Percentiles rank a stretch among this genome's conserved stretches.
Evolutionary conservation across 1,140 invertebrate species (phyloP).

Genomic region (Planococcus citri): DNA sequence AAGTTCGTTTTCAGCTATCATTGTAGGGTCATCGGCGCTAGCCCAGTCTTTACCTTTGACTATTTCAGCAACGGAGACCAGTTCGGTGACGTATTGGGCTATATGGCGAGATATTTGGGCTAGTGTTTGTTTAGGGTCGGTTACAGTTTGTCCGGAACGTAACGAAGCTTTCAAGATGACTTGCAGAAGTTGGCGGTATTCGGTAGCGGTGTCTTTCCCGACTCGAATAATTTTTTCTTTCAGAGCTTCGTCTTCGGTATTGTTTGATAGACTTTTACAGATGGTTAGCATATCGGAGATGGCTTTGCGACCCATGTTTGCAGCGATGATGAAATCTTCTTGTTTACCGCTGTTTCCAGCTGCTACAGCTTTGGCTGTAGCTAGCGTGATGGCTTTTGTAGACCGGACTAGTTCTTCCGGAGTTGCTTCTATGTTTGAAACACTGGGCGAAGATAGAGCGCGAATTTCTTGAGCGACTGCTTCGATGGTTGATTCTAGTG

Average conservation of each 20-base stretch:
- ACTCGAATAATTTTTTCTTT: constrained; percentile 61
- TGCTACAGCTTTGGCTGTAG: constrained; percentile 87
- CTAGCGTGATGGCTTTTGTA: constrained; percentile 85
- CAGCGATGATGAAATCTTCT: constrained; percentile 90
- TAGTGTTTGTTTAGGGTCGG: constrained; percentile 46
- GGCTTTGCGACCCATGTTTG: constrained; percentile 88
- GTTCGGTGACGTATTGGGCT: constrained; percentile 80
- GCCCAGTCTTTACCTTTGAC: constrained; percentile 89
- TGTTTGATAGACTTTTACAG: constrained; percentile 69
- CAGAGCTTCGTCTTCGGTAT: constrained; percentile 68
- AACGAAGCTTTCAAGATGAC: constrained; percentile 60
- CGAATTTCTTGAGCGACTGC: constrained; percentile 92
- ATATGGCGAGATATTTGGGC: constrained; percentile 63
- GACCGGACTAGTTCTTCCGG: constrained; percentile 86
- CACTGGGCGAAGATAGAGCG: constrained; percentile 62
- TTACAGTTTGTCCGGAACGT: constrained; percentile 33
- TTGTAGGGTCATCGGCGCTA: constrained; percentile 91
- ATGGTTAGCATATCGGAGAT: constrained; percentile 85
- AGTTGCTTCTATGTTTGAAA: constrained; percentile 50
- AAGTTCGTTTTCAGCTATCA: constrained; percentile 97
- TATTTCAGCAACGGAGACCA: constrained; percentile 77
- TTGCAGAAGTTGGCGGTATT: constrained; percentile 76
- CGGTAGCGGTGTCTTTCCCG: constrained; percentile 70
- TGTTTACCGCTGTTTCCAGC: constrained; percentile 89
- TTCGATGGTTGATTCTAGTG: constrained; percentile 94